Percentiles rank a stretch among this genome's conserved stretches.
Conservation (phyloP, 2,113 vertebrate species). For the Melanerpes formicivorus region DNA sequence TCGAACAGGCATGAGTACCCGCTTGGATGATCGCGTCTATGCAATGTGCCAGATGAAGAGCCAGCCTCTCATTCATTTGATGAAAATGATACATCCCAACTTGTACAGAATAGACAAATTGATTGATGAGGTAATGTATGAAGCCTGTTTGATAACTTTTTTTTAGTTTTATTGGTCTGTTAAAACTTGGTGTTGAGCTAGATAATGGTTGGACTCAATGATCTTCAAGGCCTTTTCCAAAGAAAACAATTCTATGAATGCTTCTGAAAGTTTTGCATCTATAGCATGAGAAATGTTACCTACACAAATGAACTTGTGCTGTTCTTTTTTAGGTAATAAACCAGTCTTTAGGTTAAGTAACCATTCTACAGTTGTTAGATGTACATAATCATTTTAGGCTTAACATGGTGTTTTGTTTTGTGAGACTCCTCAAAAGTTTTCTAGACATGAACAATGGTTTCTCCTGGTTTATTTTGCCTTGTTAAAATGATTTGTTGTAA, state of each 20-base stretch:
- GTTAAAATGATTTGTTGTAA: background rate
- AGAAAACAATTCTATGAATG: background rate
- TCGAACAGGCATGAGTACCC: slow-evolving; percentile 90
- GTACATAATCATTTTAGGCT: background rate
- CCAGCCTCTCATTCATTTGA: slow-evolving; percentile 90
- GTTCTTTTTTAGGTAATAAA: background rate
- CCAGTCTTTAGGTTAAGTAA: background rate
- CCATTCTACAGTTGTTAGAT: background rate
- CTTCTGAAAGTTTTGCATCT: background rate
- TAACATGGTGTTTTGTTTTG: background rate
- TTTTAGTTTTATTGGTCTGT: background rate
- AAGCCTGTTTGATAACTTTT: background rate
- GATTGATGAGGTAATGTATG: slow-evolving; percentile 86
- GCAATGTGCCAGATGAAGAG: slow-evolving; percentile 98
- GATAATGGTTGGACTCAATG: too few relatives aligned
- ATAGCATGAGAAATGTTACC: background rate
- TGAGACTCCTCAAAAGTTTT: background rate
- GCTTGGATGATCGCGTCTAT: slow-evolving; percentile 93
- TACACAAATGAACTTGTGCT: background rate
- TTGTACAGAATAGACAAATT: slow-evolving; percentile 93
- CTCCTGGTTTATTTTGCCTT: background rate
- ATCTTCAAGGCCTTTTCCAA: too few relatives aligned
- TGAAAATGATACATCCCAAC: slow-evolving; percentile 92
- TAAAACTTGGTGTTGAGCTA: background rate
- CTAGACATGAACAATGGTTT: background rate